phyloP scores from a whole-genome alignment of 2,888 invertebrate genomes.

The Eupithecia tripunctaria region DNA sequence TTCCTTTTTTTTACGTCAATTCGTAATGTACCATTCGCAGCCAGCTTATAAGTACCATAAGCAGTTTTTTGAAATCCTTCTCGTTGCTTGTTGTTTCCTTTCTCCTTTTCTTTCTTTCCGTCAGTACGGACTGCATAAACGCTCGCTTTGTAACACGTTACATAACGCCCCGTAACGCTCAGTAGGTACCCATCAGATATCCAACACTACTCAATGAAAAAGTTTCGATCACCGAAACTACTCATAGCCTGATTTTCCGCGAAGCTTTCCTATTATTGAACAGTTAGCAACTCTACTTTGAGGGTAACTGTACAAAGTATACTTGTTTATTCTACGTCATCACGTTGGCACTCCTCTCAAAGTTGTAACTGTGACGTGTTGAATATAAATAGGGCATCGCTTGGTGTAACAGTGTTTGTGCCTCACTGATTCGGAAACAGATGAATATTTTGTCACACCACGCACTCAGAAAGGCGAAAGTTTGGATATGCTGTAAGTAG shows the following conservation, averaged over 20 bases:
- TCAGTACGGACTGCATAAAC: too few species aligned
- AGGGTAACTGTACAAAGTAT: neutral
- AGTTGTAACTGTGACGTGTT: constrained; percentile 22
- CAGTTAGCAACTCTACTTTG: neutral
- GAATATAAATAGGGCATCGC: constrained; percentile 17
- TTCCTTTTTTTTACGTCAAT: neutral
- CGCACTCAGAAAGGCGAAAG: neutral
- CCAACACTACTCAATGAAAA: neutral
- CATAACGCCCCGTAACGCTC: too few species aligned
- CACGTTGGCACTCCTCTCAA: constrained; percentile 26
- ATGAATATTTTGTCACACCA: neutral
- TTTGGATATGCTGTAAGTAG: too few species aligned
- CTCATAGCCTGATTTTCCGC: neutral
- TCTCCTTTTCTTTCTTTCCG: too few species aligned
- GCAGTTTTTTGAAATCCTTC: too few species aligned
- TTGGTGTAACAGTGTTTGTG: neutral
- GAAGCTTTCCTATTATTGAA: constrained; percentile 4
- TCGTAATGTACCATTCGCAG: too few species aligned
- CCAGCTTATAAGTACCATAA: too few species aligned
- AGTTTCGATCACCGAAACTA: constrained; percentile 8
- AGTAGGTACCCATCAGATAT: neutral
- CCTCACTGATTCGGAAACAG: neutral
- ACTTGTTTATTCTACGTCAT: constrained; percentile 12
- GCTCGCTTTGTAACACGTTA: too few species aligned
- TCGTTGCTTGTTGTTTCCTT: too few species aligned